phyloP scores from a whole-genome alignment of 1,140 invertebrate genomes.

The Scylla paramamosain region DNA sequence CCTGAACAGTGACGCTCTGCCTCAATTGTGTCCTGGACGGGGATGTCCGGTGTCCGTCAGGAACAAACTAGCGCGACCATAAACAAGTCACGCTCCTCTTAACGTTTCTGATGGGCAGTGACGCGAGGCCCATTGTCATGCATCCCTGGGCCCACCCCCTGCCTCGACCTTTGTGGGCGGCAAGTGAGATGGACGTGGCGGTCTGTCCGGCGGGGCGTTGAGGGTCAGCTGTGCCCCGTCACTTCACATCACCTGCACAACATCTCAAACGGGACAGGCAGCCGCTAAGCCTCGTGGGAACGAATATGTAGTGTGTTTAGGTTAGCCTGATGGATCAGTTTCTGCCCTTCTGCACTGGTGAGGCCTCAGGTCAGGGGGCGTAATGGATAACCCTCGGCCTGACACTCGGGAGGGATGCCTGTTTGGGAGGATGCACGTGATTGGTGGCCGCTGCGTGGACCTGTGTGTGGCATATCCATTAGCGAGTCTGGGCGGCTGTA shows the following conservation, averaged over 20 bases:
- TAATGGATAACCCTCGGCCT: neutral
- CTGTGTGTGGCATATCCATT: too few species aligned
- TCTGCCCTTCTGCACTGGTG: neutral
- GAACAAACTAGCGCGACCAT: neutral
- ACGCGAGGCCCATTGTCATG: neutral
- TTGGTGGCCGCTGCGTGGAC: too few species aligned
- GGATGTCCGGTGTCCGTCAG: too few species aligned
- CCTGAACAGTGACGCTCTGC: too few species aligned
- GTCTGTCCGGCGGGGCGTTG: neutral
- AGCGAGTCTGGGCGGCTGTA: too few species aligned
- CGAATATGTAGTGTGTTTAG: neutral
- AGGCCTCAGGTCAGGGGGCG: neutral
- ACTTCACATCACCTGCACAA: neutral
- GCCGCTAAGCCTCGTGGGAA: neutral
- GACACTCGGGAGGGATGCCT: neutral
- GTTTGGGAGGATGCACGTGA: neutral
- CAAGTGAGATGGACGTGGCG: slow-evolving; percentile 10
- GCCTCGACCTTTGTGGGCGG: neutral
- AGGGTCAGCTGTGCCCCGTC: neutral
- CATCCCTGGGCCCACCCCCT: neutral
- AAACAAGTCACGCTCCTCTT: neutral
- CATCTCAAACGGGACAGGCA: neutral
- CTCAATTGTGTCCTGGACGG: too few species aligned
- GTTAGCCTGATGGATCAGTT: neutral
- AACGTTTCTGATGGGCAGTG: neutral